Percentiles rank a stretch among this genome's conserved stretches.
phyloP scores from a whole-genome alignment of 2,888 invertebrate genomes.

The Drosophila yooni region DNA sequence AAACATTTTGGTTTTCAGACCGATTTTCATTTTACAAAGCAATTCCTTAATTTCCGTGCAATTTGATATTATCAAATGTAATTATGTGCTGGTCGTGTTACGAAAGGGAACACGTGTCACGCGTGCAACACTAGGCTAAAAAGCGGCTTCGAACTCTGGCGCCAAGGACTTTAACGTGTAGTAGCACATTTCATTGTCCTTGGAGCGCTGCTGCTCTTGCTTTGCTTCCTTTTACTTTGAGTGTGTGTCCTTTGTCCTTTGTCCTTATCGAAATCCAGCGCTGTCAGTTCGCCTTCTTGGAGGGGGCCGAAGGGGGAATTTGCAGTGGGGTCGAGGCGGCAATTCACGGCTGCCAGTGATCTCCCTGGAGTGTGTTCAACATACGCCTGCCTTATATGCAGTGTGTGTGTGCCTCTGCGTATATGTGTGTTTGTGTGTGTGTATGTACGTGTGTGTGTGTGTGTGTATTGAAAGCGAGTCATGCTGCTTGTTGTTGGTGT shows the following conservation, averaged over 20 bases:
- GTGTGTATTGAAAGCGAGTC: slow-evolving; percentile 16
- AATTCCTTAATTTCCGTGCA: background rate
- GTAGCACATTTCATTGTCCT: slow-evolving; percentile 51
- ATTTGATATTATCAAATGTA: background rate
- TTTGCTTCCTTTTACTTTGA: background rate
- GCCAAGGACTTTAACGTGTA: slow-evolving; percentile 16
- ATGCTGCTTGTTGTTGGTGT: slow-evolving; percentile 6
- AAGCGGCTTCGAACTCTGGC: slow-evolving; percentile 3
- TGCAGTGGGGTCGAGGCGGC: slow-evolving; percentile 28
- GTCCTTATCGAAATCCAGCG: slow-evolving; percentile 74
- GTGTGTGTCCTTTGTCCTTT: slow-evolving; percentile 32
- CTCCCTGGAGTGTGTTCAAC: slow-evolving; percentile 78
- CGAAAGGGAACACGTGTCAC: background rate
- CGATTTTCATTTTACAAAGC: background rate
- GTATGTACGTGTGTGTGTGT: slow-evolving; percentile 20
- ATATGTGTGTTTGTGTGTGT: slow-evolving; percentile 17
- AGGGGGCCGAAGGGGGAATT: background rate
- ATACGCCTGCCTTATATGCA: slow-evolving; percentile 41
- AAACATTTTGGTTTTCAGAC: background rate
- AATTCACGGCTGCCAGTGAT: slow-evolving; percentile 74
- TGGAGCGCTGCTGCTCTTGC: slow-evolving; percentile 12
- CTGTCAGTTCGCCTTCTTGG: slow-evolving; percentile 66
- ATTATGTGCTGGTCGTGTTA: background rate
- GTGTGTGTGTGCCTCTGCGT: background rate
- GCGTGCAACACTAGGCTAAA: background rate